phyloP scores from a whole-genome alignment of 2,113 vertebrate genomes.

The Sphaerodactylus townsendi region DNA sequence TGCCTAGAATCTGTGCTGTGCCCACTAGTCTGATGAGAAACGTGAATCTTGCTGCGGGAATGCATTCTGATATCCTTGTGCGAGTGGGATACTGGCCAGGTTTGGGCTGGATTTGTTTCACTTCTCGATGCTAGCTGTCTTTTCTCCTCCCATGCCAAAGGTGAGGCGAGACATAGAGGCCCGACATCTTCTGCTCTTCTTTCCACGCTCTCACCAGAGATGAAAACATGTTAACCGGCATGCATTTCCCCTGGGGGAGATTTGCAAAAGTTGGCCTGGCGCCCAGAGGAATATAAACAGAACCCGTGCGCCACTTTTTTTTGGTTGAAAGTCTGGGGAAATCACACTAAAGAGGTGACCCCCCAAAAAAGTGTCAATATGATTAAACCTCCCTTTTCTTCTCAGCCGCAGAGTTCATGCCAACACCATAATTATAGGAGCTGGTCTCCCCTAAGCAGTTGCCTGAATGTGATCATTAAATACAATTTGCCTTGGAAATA shows the following conservation, averaged over 20 bases:
- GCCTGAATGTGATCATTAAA: slow-evolving; percentile 22
- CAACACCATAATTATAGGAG: slow-evolving; percentile 27
- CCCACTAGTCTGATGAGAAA: not conserved
- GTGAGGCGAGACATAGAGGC: not conserved
- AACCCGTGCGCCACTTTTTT: slow-evolving; percentile 39
- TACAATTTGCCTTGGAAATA: slow-evolving; percentile 21
- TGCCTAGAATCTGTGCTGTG: not conserved
- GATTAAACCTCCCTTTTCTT: slow-evolving; percentile 54
- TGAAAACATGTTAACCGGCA: slow-evolving; percentile 15
- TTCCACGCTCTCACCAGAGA: slow-evolving; percentile 17
- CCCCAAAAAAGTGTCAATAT: slow-evolving; percentile 34
- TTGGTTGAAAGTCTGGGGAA: slow-evolving; percentile 44
- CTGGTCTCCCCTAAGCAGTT: slow-evolving; percentile 24
- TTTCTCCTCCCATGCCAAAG: not conserved
- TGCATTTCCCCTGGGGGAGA: slow-evolving; percentile 44
- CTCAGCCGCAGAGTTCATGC: slow-evolving; percentile 7
- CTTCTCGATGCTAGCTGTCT: not conserved
- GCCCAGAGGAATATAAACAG: slow-evolving; percentile 52
- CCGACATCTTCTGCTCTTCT: not conserved
- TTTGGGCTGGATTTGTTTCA: not conserved
- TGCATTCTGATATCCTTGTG: not conserved
- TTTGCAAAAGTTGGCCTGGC: slow-evolving; percentile 23
- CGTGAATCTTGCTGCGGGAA: not conserved
- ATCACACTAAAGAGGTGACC: slow-evolving; percentile 46
- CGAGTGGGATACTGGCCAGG: not conserved